Evolutionary conservation across 2,797 vertebrate genomes (phyloP).

Genomic region (Arnoldichthys spilopterus): DNA sequence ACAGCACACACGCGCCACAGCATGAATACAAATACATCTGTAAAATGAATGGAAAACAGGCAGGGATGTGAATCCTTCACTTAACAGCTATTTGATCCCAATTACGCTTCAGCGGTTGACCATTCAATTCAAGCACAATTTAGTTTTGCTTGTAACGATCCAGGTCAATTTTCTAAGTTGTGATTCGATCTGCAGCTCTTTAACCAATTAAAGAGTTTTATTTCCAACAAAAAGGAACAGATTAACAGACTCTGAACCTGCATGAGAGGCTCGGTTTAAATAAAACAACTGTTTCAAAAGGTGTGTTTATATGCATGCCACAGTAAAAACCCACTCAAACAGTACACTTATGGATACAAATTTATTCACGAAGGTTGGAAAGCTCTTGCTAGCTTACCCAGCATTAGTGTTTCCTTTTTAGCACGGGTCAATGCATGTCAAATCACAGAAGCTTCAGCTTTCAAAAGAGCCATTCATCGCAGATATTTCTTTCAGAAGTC

Average conservation of each 20-base stretch:
- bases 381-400: neutral
- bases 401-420: neutral
- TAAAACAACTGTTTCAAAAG: neutral
- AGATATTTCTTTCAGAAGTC: neutral
- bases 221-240: neutral
- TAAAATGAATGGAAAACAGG: conserved; percentile 32
- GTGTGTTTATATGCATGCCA: neutral
- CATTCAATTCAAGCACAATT: conserved; percentile 8
- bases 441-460: neutral
- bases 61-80: neutral
- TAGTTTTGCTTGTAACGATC: conserved; percentile 5
- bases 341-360: neutral
- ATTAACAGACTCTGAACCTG: neutral
- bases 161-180: neutral
- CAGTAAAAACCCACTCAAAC: neutral
- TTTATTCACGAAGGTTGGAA: neutral
- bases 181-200: neutral
- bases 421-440: neutral
- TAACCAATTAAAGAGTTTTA: neutral
- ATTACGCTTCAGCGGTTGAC: conserved; percentile 7
- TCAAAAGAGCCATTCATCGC: neutral
- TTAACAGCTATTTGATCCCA: conserved; percentile 16
- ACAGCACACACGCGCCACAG: neutral
- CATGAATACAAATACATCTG: conserved; percentile 25
- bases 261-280: neutral